These are phyloP conservation scores for Zelostemma sp. DNA, from an alignment of 1,140 invertebrate species.

Conservation along the genomic window DNA sequence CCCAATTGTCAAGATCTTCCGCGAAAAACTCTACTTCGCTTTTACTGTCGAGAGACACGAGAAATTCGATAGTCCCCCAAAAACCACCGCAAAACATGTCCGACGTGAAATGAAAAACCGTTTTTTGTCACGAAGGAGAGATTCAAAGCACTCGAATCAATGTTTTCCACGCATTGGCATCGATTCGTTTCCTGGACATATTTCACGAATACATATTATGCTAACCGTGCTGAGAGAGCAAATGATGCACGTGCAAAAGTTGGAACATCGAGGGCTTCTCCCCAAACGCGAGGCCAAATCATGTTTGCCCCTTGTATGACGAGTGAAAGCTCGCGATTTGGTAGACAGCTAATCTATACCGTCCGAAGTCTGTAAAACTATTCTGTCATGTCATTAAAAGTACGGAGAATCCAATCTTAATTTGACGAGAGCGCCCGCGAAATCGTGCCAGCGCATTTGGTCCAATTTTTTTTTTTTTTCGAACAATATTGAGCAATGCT, in stretches of 20 bases:
- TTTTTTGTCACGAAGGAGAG: not conserved
- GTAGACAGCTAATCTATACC: constrained; percentile 50
- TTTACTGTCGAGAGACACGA: constrained; percentile 36
- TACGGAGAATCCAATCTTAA: constrained; percentile 23
- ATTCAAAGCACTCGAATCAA: too few species aligned
- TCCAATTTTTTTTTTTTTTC: constrained; percentile 6
- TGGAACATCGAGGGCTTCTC: constrained; percentile 17
- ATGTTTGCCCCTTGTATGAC: constrained; percentile 27
- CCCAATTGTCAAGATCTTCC: constrained; percentile 53
- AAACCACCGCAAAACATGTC: constrained; percentile 35
- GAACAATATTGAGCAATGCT: too few species aligned
- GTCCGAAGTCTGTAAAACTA: constrained; percentile 39
- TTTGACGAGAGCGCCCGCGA: constrained; percentile 21
- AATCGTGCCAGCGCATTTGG: constrained; percentile 33
- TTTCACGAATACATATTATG: constrained; percentile 4
- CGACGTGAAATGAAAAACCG: not conserved
- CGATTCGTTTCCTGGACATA: not conserved
- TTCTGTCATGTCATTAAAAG: constrained; percentile 45
- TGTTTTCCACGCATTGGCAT: too few species aligned
- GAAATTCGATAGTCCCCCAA: constrained; percentile 51
- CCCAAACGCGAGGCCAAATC: constrained; percentile 26
- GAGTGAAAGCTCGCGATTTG: constrained; percentile 34
- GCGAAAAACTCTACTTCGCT: constrained; percentile 33
- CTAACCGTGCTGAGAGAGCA: constrained; percentile 13
- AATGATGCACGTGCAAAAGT: constrained; percentile 22